Conservation (phyloP, 1,140 invertebrate genomes). For the Asobara japonica region DNA sequence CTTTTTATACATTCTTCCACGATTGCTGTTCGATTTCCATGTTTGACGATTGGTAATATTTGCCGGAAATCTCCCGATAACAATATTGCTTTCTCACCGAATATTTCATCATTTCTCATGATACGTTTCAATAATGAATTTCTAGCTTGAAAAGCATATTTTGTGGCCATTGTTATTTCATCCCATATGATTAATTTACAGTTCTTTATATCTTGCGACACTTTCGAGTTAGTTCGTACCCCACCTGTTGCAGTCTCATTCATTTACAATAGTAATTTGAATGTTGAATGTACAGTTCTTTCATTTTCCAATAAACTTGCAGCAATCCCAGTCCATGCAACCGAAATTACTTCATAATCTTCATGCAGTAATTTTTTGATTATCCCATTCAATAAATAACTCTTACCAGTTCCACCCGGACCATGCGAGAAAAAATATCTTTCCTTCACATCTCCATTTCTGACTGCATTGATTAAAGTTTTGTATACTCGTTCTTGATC, state of each 20-base stretch:
- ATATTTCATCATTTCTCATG: too few relatives aligned
- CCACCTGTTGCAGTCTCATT: slow-evolving; percentile 25
- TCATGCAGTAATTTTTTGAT: slow-evolving; percentile 24
- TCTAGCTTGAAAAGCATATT: too few relatives aligned
- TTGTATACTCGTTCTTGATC: slow-evolving; percentile 5
- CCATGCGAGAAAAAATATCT: too few relatives aligned
- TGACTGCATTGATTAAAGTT: neutral
- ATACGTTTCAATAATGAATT: too few relatives aligned
- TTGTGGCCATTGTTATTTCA: too few relatives aligned
- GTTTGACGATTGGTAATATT: too few relatives aligned
- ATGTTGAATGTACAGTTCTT: slow-evolving; percentile 45
- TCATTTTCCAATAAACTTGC: slow-evolving; percentile 44
- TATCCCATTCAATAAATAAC: slow-evolving; percentile 42
- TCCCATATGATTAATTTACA: too few relatives aligned
- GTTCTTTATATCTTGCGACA: slow-evolving; percentile 26
- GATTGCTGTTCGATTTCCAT: too few relatives aligned
- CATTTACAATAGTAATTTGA: slow-evolving; percentile 42
- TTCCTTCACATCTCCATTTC: neutral
- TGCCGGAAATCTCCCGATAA: too few relatives aligned
- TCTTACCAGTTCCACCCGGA: slow-evolving; percentile 48
- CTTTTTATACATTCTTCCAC: too few relatives aligned
- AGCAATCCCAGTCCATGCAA: too few relatives aligned
- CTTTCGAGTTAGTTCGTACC: slow-evolving; percentile 15
- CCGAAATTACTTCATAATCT: slow-evolving; percentile 16
- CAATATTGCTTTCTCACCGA: slow-evolving; percentile 24